These are phyloP conservation scores for Himalopsyche tibetana DNA, from an alignment of 2,888 invertebrate species.

Conservation along the genomic window DNA sequence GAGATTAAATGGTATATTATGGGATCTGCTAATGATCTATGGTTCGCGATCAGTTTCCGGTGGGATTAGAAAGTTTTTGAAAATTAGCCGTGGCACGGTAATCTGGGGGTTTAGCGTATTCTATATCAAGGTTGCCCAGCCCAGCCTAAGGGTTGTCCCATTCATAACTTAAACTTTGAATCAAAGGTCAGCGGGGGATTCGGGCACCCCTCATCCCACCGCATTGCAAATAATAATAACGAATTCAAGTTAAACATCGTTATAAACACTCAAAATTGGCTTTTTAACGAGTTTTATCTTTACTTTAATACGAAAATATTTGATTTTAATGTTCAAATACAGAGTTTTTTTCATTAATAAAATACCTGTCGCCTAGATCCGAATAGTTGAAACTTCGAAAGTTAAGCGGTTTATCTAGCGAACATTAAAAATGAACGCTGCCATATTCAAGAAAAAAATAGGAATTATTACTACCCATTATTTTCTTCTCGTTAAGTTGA, in stretches of 20 bases:
- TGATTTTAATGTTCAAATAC: background rate
- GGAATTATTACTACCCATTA: too few relatives aligned
- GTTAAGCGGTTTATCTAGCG: too few relatives aligned
- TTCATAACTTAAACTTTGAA: constrained; percentile 17
- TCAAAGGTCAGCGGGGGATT: constrained; percentile 18
- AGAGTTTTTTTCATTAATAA: background rate
- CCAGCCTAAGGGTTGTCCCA: constrained; percentile 14
- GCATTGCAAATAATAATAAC: background rate
- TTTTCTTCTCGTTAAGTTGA: too few relatives aligned
- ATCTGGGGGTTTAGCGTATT: constrained; percentile 17
- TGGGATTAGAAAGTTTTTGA: constrained; percentile 37
- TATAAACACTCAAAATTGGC: background rate
- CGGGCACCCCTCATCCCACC: background rate
- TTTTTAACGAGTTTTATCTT: background rate
- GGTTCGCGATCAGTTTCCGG: constrained; percentile 35
- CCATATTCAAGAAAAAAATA: too few relatives aligned
- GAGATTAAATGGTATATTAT: constrained; percentile 36
- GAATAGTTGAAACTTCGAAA: too few relatives aligned
- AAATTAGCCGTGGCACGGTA: constrained; percentile 34
- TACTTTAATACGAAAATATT: background rate
- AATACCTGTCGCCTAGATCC: background rate
- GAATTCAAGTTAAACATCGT: background rate
- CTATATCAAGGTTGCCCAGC: constrained; percentile 11
- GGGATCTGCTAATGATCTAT: constrained; percentile 25
- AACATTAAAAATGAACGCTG: too few relatives aligned